Evolutionary conservation across 2,113 vertebrate genomes (phyloP), one percentile per base, ranked within the genome.

Genomic region (Dicentrarchus labrax): DNA sequence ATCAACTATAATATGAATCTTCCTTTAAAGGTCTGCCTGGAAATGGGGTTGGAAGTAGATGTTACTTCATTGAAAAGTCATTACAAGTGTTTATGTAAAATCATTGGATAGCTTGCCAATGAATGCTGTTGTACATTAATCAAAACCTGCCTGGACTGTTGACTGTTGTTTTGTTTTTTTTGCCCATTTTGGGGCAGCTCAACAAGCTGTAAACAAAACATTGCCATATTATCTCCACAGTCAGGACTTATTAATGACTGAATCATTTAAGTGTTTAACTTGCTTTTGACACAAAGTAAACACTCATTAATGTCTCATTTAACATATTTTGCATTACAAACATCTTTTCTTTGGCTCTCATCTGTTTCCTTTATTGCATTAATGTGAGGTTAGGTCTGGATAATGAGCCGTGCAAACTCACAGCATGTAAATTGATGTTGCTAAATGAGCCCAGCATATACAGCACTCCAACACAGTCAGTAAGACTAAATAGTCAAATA

Each of bases 371-470:
- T 82, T 62, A 24, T 77, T 73, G 75, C 83, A 50, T 87, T 64
- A 91, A 89, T 92, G 89, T 74, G 87, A 85, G 80, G 88, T 83
- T 86, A 82, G 67, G 77, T 87, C 13, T 74, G 82, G 48, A 85
- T 86, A 92, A 92, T 93, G 93, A 92, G 83, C 81, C 78, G n/a
- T 86, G 86, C 83, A 83, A 66, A 80, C 74, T 65, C 53, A 9
- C 89, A 78, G 89, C 82, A 24, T 54, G 73, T 84, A 85, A 90
- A 91, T 84, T 72, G 86, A 91, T 86, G 84, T 86, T 93, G 88
- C 73, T 88, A 92, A 94, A 92, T 92, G 90, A 90, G 80, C 84
- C 88, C 80, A 64, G 59, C 78, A 76, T 50, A 83, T 53, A 6
- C 53, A 59, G 59, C 80, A 59, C 38, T 73, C 57, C 53, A 71